A percentile compares a stretch with the other conserved stretches of the same genome.
Evolutionary conservation across 2,888 invertebrate genomes (phyloP).

Genomic region (Notocelia uddmanniana): DNA sequence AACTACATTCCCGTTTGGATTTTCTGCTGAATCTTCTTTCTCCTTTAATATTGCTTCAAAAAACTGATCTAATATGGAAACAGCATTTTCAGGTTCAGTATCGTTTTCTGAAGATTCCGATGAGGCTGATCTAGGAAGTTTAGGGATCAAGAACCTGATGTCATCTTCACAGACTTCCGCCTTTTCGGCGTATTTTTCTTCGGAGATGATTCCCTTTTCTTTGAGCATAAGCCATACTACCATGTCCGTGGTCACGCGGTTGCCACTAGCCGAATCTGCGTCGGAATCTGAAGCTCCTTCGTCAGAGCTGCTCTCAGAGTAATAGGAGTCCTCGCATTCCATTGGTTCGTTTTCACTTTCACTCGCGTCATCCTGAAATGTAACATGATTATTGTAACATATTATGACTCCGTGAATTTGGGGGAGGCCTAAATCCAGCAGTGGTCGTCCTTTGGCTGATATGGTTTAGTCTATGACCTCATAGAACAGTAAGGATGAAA

Average conservation of each 20-base stretch:
- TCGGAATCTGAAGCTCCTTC: conserved; percentile 24
- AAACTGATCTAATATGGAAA: background rate
- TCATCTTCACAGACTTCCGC: background rate
- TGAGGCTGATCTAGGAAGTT: background rate
- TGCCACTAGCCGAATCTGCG: conserved; percentile 19
- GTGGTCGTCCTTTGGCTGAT: no score
- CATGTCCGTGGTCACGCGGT: conserved; percentile 25
- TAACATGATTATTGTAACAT: background rate
- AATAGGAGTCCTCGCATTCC: conserved; percentile 1
- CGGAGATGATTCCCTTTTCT: conserved; percentile 2
- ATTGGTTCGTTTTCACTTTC: conserved; percentile 8
- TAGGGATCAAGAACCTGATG: conserved; percentile 4
- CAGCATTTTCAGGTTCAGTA: background rate
- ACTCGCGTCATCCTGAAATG: conserved; percentile 11
- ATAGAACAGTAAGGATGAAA: no score
- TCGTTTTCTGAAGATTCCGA: background rate
- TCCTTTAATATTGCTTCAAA: background rate
- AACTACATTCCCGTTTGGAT: background rate
- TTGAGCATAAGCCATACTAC: conserved; percentile 23
- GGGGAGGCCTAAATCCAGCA: no score
- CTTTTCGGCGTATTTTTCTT: conserved; percentile 9
- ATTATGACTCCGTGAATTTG: no score
- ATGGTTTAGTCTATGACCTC: no score
- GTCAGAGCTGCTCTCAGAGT: conserved; percentile 5
- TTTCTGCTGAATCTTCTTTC: background rate